phyloP scores from a whole-genome alignment of 2,888 invertebrate genomes.

The Mesochorus sp. region DNA sequence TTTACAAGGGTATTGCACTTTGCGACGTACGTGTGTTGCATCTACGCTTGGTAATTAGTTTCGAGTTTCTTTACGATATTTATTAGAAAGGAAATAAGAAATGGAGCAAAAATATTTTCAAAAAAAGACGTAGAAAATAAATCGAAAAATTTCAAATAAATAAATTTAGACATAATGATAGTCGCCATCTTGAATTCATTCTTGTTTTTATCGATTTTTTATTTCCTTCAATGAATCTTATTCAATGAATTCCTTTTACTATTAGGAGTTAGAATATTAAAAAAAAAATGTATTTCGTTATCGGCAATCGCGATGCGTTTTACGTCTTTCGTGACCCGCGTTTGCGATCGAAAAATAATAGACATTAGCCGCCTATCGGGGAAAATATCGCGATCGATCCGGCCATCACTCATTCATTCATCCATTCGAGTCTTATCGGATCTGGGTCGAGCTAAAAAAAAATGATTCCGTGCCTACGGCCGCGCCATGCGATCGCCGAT shows the following conservation, averaged over 20 bases:
- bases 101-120: too few relatives aligned
- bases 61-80: neutral
- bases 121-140: neutral
- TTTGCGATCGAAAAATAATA: neutral
- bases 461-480: neutral
- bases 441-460: conserved; percentile 22
- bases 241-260: neutral
- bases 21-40: neutral
- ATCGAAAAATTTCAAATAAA: neutral
- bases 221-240: too few relatives aligned
- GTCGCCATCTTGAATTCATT: too few relatives aligned
- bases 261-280: too few relatives aligned
- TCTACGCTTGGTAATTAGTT: neutral
- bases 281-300: neutral
- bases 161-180: neutral
- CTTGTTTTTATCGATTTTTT: neutral
- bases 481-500: neutral
- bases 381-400: conserved; percentile 41
- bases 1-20: conserved; percentile 16
- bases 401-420: conserved; percentile 38
- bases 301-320: neutral
- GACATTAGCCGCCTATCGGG: conserved; percentile 11
- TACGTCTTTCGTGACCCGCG: neutral
- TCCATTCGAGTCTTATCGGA: conserved; percentile 41
- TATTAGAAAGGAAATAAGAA: neutral